Evolutionary conservation across 2,113 vertebrate species (phyloP), one percentile per base, ranked within the genome.

Genomic region (Brachyhypopomus occidentalis): DNA sequence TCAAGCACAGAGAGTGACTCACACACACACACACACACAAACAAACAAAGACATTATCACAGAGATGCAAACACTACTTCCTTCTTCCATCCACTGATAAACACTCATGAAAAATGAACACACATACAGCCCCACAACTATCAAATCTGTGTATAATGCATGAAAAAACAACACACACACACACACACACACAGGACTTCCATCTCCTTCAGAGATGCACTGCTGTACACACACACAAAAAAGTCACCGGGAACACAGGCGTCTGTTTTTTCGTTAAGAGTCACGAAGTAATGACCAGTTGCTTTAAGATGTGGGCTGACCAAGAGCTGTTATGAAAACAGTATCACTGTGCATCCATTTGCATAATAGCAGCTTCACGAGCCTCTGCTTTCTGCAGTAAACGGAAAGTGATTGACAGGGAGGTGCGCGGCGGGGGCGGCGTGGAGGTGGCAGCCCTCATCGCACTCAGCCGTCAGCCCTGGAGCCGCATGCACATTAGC

Each of bases 321-420:
- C 94, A 94, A 92, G 90, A 92, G 93, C 93, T 95, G 92, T 95
- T 93, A 94, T 92, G 92, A 94, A 94, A 94, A 94, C 92, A 91
- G 91, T 94, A 93, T 94, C 94, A 91, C 94, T 92, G 93, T 92
- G 93, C 93, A 88, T 77, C 91, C 92, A 96, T 96, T 96, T 96
- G 93, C 95, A 95, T 96, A 95, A 96, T 95, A 95, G 95, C 95
- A 93, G 94, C 93, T 94, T 94, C 94, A 73, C 85, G 92, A 92
- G 95, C 94, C 93, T 95, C 95, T 95, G 95, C 95, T 95, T 96
- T 95, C 93, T 94, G 93, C 93, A 94, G 94, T 94, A 94, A 95
- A 93, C 94, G 93, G 93, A 95, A 95, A 95, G 94, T 95, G 95
- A 86, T 80, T 86, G 84, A 86, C 81, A 83, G 84, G 56, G 55